phyloP scores from a whole-genome alignment of 2,113 vertebrate genomes.

The Lethenteron camtschaticum region DNA sequence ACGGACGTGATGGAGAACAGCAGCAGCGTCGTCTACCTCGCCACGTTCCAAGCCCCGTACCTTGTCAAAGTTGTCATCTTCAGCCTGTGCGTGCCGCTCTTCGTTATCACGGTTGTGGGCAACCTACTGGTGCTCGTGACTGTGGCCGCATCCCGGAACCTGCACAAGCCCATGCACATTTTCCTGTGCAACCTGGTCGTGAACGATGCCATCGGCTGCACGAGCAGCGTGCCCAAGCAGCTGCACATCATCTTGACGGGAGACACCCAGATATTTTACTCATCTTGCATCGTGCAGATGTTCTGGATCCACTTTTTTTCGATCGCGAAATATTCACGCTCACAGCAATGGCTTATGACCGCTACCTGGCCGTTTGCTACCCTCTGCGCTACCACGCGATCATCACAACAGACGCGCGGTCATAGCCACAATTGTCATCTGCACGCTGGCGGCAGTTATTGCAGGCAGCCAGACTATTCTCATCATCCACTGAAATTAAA shows the following conservation, averaged over 20 bases:
- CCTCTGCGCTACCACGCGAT: slow-evolving; percentile 14
- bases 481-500: no score
- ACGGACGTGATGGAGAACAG: no score
- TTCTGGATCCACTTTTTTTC: slow-evolving; percentile 15
- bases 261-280: slow-evolving; percentile 10
- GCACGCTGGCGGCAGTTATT: no score
- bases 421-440: no score
- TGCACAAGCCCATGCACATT: slow-evolving; percentile 14
- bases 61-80: slow-evolving; percentile 10
- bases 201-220: slow-evolving; percentile 14
- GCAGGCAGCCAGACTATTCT: no score
- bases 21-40: neutral
- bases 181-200: slow-evolving; percentile 11
- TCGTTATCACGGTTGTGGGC: slow-evolving; percentile 8
- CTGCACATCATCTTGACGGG: slow-evolving; percentile 12
- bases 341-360: slow-evolving; percentile 13
- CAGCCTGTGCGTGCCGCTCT: slow-evolving; percentile 6
- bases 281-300: slow-evolving; percentile 16
- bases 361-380: slow-evolving; percentile 18
- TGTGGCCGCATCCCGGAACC: neutral
- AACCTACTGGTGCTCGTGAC: slow-evolving; percentile 11
- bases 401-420: slow-evolving; percentile 10
- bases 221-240: slow-evolving; percentile 14
- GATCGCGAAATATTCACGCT: slow-evolving; percentile 15
- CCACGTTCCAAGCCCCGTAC: slow-evolving; percentile 14